phyloP scores from a whole-genome alignment of 2,797 vertebrate genomes.

The Gymnodraco acuticeps region DNA sequence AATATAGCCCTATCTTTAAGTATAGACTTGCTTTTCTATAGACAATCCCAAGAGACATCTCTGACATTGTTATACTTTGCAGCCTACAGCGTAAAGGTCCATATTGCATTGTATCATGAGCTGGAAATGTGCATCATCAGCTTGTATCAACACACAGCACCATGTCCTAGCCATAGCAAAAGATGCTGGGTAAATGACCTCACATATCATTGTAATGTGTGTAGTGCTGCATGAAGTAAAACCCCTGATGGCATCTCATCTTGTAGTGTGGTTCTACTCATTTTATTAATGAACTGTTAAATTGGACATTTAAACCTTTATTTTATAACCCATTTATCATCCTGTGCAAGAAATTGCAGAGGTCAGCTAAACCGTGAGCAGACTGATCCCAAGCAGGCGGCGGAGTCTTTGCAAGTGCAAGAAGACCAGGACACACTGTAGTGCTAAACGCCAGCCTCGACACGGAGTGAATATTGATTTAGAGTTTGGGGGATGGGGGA shows the following conservation, averaged over 20 bases:
- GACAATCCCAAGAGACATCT: neutral
- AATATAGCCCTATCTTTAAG: conserved; percentile 19
- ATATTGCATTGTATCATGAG: neutral
- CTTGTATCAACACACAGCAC: neutral
- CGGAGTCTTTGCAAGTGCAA: conserved; percentile 5
- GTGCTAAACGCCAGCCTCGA: neutral
- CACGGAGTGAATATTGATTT: conserved; percentile 6
- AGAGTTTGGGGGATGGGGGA: conserved; percentile 4
- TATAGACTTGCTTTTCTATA: neutral
- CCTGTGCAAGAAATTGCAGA: conserved; percentile 11
- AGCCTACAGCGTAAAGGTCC: neutral
- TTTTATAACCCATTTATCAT: conserved; percentile 14
- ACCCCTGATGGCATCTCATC: neutral
- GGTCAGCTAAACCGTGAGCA: conserved; percentile 27
- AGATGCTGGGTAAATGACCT: neutral
- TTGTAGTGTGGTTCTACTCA: neutral
- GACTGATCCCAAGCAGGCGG: conserved; percentile 7
- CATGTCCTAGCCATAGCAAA: neutral
- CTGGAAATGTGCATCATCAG: conserved; percentile 1
- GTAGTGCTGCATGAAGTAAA: conserved; percentile 2
- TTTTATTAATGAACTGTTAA: conserved; percentile 13
- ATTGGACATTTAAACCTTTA: neutral
- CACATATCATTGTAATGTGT: neutral
- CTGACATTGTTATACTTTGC: neutral
- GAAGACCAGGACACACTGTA: neutral